Evolutionary conservation across 2,113 vertebrate species (phyloP), one percentile per base, ranked within the genome.

Genomic region (Gymnogyps californianus): DNA sequence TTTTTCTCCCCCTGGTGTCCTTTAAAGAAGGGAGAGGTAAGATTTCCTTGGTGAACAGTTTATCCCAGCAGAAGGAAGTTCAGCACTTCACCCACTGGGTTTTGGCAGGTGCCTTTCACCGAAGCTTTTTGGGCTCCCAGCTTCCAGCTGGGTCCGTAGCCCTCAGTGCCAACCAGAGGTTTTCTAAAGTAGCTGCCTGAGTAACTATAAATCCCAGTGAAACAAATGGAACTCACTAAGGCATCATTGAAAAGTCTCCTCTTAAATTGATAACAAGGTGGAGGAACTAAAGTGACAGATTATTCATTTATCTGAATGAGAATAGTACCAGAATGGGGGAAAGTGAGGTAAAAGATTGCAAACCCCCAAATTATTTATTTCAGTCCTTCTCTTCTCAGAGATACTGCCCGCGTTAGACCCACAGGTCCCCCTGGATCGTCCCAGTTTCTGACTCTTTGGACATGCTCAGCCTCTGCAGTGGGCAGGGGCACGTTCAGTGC

Each of bases 321-420:
- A 79, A 36, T 2, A 71, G 21, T 65, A 40, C 34, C 52, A 57
- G 21, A 26, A 65, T 32, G 13, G 25, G 10, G 17, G 10, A 38
- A 69, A 86, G 25, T 22, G 25, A 10, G 13, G 11, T 66, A 55
- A 81, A 83, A 78, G 28, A 62, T 65, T 4, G 11, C 49, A 81
- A 19, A 1, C 0, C 19, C 13, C 7, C 28, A 3, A 19, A 36
- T 77, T 22, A n/a, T 25, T 80, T 59, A 70, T 58, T 66, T 75
- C 17, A 65, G 32, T 49, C n/a, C 11, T 34, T 12, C 16, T 55
- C 26, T 47, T 38, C 32, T 69, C 52, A 34, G 51, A 44, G 32
- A 18, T 19, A 24, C 15, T 0, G 1, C 24, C 14, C 1, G 2
- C 4, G 2, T 66, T 55, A 64, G 38, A 58, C 22, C 3, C 21